Base-by-base conservation (phyloP, 2,888 invertebrate species). In the Drosophila rubida region DNA sequence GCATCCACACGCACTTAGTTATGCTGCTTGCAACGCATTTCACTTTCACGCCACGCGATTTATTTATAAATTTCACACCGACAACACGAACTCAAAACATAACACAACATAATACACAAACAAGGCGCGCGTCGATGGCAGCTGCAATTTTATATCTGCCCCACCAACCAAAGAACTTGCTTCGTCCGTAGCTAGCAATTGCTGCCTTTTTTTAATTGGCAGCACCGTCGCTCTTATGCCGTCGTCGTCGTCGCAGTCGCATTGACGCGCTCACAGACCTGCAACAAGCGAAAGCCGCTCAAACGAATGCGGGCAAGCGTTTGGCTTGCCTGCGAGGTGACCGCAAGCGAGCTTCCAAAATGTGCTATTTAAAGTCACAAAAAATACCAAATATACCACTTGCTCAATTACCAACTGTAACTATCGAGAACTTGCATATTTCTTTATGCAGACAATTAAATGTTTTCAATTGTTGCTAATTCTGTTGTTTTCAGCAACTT, bases 211-310 rank as follows among this genome's bases (percentile, higher is more conserved):
- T 35, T 60, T 42, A 62, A 63, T 71, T 63, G 59, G 49, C 41
- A 44, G 61, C 57, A 48, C 45, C 27, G 45, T 1, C 30, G 51
- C 41, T 25, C 2, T 13, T 9, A 1, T 22, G 27, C 27, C 27
- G 27, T 27, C 27, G 30, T 32, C n/a, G 32, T 5, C 32, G 32
- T 16, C 19, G 53, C 22, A 53, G 35, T 14, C 30, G 25, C 46
- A 19, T 66, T 6, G 19, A 67, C 53, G 71, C 74, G 69, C 63
- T 69, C 60, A 46, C 81, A 80, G 71, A 69, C 67, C 82, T 76
- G 77, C 87, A 76, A 83, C 87, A 85, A 83, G 78, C 82, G 80
- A 84, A 81, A 81, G 88, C 82, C 88, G 88, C 82, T 80, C 80
- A 75, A 75, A 71, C 78, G 78, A 88, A 87, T 87, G 84, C 67